Evolutionary conservation across 2,797 vertebrate genomes (phyloP).

Genomic region (Gymnopithys bicolor): DNA sequence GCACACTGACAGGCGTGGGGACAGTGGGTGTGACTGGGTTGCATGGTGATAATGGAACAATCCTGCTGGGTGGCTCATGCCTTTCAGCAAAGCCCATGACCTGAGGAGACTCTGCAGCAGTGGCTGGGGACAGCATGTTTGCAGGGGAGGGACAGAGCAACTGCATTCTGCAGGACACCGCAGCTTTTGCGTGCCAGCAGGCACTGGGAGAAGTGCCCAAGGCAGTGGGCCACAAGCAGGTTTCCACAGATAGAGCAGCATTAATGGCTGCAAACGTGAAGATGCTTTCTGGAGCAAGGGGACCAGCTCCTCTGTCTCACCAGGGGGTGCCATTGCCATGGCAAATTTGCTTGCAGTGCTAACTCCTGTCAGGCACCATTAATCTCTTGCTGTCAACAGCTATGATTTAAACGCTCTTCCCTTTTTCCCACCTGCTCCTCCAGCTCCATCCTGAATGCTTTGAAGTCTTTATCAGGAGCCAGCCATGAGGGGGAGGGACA

Average conservation of each 20-base stretch:
- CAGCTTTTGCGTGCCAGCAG: neutral
- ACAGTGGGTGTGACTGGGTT: fast-evolving
- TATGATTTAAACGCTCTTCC: constrained; percentile 23
- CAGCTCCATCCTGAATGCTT: neutral
- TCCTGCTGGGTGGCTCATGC: neutral
- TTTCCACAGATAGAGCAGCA: neutral
- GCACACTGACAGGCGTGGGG: fast-evolving
- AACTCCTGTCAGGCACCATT: constrained; percentile 20
- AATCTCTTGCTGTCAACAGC: constrained; percentile 24
- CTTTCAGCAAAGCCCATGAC: neutral
- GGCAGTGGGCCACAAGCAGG: neutral
- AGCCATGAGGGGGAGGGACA: neutral
- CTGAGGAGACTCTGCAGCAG: neutral
- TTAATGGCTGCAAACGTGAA: neutral
- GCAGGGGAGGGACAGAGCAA: neutral
- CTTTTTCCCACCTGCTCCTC: constrained; percentile 11
- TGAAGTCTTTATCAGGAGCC: neutral
- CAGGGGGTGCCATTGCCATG: constrained; percentile 34
- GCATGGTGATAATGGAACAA: neutral
- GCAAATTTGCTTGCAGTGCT: constrained; percentile 6
- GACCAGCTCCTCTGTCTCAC: neutral
- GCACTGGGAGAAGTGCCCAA: neutral
- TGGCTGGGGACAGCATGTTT: neutral
- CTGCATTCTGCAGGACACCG: neutral
- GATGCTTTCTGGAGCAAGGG: neutral